Percentiles rank a stretch among this genome's conserved stretches.
Conservation (phyloP, 2,888 invertebrate species). For the Steinernema scapterisci region DNA sequence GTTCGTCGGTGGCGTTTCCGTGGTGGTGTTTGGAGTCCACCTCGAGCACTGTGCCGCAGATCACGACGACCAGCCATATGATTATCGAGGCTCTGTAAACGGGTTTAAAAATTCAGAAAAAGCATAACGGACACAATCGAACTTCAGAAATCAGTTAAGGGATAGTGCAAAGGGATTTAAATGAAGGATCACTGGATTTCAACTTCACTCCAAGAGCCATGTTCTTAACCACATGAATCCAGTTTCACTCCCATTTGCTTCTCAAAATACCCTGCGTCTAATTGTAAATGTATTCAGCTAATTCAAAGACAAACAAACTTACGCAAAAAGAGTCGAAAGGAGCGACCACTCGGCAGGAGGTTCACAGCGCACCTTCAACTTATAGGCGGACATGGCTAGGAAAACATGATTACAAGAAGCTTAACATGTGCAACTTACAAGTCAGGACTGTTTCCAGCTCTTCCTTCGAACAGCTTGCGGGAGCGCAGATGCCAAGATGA, state of each 20-base stretch:
- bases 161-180: neutral
- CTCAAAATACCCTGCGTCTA: too few relatives aligned
- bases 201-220: too few relatives aligned
- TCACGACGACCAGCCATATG: conserved; percentile 1
- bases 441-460: conserved; percentile 41
- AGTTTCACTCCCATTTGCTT: too few relatives aligned
- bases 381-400: conserved; percentile 49
- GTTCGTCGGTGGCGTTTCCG: conserved; percentile 2
- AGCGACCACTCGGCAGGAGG: conserved; percentile 54
- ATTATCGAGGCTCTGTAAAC: neutral
- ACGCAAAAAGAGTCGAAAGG: conserved; percentile 49
- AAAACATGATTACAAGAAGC: too few relatives aligned
- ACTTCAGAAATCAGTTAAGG: too few relatives aligned
- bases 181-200: too few relatives aligned
- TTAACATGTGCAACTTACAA: neutral
- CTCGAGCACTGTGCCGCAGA: conserved; percentile 22
- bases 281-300: too few relatives aligned
- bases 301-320: too few relatives aligned
- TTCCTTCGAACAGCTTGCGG: conserved; percentile 50
- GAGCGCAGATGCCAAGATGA: conserved; percentile 62
- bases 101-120: too few relatives aligned
- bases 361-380: conserved; percentile 57
- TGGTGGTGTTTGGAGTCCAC: conserved; percentile 13
- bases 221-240: too few relatives aligned
- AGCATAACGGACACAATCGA: too few relatives aligned